These are phyloP conservation scores for Hephaestus fuliginosus DNA, from an alignment of 2,797 vertebrate species.

Conservation along the genomic window DNA sequence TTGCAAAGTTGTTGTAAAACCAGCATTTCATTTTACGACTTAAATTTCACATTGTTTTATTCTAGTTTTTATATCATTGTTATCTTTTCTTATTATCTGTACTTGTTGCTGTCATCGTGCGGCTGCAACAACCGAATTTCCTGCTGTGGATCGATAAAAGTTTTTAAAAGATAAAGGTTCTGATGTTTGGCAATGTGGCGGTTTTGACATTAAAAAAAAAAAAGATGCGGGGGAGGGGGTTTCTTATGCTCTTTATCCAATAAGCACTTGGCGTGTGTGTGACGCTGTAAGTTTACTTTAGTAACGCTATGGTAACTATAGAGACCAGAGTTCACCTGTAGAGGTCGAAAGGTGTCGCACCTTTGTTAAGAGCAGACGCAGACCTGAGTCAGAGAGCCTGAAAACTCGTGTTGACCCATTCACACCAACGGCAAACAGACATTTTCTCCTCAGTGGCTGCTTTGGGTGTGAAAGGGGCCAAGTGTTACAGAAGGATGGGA, in stretches of 20 bases:
- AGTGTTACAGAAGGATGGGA: slow-evolving; percentile 59
- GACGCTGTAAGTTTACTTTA: neutral
- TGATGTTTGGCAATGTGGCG: too few species aligned
- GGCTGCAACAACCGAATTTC: too few species aligned
- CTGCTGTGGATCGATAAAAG: too few species aligned
- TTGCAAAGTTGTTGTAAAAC: too few species aligned
- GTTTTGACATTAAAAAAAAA: too few species aligned
- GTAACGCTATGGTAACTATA: neutral
- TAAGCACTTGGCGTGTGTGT: neutral
- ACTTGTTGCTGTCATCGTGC: too few species aligned
- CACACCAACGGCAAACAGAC: slow-evolving; percentile 45
- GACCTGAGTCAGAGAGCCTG: neutral
- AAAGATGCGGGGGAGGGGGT: neutral
- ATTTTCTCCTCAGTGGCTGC: slow-evolving; percentile 42
- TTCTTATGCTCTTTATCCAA: neutral
- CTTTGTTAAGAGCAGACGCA: slow-evolving; percentile 3
- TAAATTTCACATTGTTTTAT: too few species aligned
- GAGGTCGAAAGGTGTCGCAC: slow-evolving; percentile 13
- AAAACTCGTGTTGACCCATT: slow-evolving; percentile 33
- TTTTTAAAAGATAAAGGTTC: too few species aligned
- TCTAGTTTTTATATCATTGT: too few species aligned
- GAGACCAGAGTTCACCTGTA: slow-evolving; percentile 7
- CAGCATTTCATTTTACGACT: too few species aligned
- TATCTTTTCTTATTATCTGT: too few species aligned
- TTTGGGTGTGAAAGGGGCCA: slow-evolving; percentile 63